Evolutionary conservation across 2,888 invertebrate species (phyloP), one percentile per base, ranked within the genome.

Genomic region (Toxonevra muliebris): DNA sequence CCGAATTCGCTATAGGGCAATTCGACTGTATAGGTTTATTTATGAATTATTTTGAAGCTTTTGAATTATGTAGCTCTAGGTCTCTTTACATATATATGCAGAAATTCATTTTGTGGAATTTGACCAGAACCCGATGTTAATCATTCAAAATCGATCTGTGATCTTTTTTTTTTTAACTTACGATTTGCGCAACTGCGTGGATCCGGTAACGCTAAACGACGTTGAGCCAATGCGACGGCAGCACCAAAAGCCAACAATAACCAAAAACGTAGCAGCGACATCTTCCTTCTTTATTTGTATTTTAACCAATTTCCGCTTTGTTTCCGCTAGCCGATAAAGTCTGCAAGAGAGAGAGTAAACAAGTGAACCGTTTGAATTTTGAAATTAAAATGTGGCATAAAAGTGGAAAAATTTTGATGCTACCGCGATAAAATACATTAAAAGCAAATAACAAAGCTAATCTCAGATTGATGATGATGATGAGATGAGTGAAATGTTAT

Each of bases 131-230:
- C 30, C 7, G 30, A 30, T 30, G 3, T 4, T 30, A 4, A 4
- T 30, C 30, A 4, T 7, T 30, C 30, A 30, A 30, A 30, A 30
- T 30, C 30, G 30, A 30, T 30, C 7, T 30, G 30, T 30, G 1
- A 2, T 15, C 20, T 13, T 13, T 48, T 10, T 4, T 3, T 19
- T 3, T 45, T 43, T 19, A 82, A 91, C 93, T 89, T 88, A 94
- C 95, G 90, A 86, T 94, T 95, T 69, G 93, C 90, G 86, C 95
- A 95, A 86, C 94, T 95, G 83, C 93, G 89, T 52, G 95, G 94
- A 87, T 95, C 95, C 64, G 95, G 95, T 74, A 95, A 87, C 41
- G 95, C 94, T 71, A 95, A 88, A 74, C 95, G 90, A 78, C 95
- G 89, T 86, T 95, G 95, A 68, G 93, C 95, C 80, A 91, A 87